Percentiles rank a stretch among this genome's conserved stretches.
phyloP scores from a whole-genome alignment of 2,888 invertebrate genomes.

The Conomelus anceps region DNA sequence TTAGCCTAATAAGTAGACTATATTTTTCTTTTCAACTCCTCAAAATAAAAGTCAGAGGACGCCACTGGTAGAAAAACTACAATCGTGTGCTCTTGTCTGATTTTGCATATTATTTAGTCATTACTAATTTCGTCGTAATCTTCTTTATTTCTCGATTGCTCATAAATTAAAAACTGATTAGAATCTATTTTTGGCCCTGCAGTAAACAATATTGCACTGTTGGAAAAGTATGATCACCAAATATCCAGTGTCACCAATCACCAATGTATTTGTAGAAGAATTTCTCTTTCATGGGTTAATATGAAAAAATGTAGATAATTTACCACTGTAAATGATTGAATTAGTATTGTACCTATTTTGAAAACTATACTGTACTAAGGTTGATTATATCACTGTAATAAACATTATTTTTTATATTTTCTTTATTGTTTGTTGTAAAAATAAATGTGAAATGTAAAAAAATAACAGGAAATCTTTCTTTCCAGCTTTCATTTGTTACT shows the following conservation, averaged over 20 bases:
- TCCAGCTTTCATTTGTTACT: neutral
- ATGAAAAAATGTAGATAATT: neutral
- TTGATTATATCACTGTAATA: neutral
- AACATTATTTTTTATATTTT: neutral
- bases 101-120: no score
- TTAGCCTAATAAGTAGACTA: no score
- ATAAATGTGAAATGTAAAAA: neutral
- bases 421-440: neutral
- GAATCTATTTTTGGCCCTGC: no score
- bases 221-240: no score
- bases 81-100: no score
- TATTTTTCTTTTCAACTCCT: no score
- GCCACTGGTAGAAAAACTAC: no score
- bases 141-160: no score
- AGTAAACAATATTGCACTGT: no score
- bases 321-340: neutral
- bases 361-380: neutral
- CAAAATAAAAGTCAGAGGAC: no score
- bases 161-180: no score
- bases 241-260: neutral
- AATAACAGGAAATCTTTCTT: neutral
- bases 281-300: neutral
- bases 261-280: neutral
- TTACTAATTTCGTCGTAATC: no score
- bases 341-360: neutral